Base-by-base conservation (phyloP, 2,797 vertebrate genomes). In the Sparus aurata region DNA sequence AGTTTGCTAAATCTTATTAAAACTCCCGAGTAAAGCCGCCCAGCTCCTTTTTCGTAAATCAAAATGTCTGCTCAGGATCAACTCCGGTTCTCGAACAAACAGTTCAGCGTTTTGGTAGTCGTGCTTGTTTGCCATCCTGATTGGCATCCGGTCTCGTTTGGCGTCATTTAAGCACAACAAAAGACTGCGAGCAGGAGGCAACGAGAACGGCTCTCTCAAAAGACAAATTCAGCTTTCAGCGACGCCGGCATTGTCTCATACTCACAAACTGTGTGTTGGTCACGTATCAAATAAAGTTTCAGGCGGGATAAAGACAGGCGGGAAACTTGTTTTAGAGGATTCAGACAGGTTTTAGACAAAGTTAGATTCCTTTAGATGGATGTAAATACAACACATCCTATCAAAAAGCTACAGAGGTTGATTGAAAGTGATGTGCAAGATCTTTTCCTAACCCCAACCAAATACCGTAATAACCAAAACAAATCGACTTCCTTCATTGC, bases 111-210 rank as follows among this genome's bases (percentile, higher is more conserved):
- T n/a, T 61, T 55, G 70, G 45, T 50, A 1, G 18, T 18, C 12
- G 52, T 12, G 58, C 70, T 60, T 66, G 30, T 77, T 73, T 77
- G 49, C 65, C 66, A 9, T 57, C 65, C 49, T 77, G 77, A 77
- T 84, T 73, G 73, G 77, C 77, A 38, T 70, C 60, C 6, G 27
- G 3, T 53, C 80, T 62, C n/a, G 52, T 77, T 70, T 77, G 64
- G 47, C 50, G 7, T 23, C 47, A 1, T 47, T 70, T 77, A 38
- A 46, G 69, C 46, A 50, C 49, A n/a, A 38, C 41, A 34, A 77
- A 34, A 69, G 54, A 57, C 54, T 16, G 47, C 12, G 4, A 46
- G 22, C 30, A 15, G 54, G 41, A 73, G 60, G 77, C 23, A 53
- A 23, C 2, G n/a, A 10, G 12, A 60, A 41, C 0, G 17, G 12